Evolutionary conservation across 2,113 vertebrate species (phyloP), one percentile per base, ranked within the genome.

Genomic region (Festucalex cinctus): DNA sequence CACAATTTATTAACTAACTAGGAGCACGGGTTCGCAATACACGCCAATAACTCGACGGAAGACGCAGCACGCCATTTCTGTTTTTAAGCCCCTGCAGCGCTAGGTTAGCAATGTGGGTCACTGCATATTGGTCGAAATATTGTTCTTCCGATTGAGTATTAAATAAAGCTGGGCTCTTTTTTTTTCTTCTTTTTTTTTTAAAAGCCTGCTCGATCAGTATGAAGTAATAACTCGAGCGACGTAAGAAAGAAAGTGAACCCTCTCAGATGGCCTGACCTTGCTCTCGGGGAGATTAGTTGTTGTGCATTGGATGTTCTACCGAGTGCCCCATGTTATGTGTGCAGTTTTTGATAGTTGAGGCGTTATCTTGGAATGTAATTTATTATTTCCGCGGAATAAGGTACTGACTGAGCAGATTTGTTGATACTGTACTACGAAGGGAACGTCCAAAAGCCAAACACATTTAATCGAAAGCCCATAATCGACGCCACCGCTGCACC

Each of bases 231-330:
- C 20, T 49, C 43, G 68, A 46, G 64, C 76, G 70, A 72, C 77
- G 70, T 73, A 69, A 73, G 65, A 24, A 12, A 13, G 22, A 62
- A 41, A 41, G 36, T 41, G 37, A n/a, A 64, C 58, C 26, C 41
- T 54, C 37, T 62, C 44, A 66, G 3, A 66, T 63, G 36, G 62
- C 65, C 67, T 66, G 75, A 73, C 72, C 75, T 78, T 71, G 69
- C 57, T 65, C 37, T 57, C 37, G 58, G 14, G 58, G 41, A 69
- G 65, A 49, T 76, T 56, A 70, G 44, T n/a, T 26, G 58, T 51
- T 26, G 58, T 51, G 69, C 36, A 54, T 68, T n/a, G 2, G 8
- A 24, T 71, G 65, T 77, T 26, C 14, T 13, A n/a, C 10, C 28
- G 16, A 60, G 16, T 60, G 19, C 5, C 37, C 9, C 7, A 37